Percentiles rank a stretch among this genome's conserved stretches.
Evolutionary conservation across 2,797 vertebrate genomes (phyloP).

Genomic region (Iguana delicatissima): DNA sequence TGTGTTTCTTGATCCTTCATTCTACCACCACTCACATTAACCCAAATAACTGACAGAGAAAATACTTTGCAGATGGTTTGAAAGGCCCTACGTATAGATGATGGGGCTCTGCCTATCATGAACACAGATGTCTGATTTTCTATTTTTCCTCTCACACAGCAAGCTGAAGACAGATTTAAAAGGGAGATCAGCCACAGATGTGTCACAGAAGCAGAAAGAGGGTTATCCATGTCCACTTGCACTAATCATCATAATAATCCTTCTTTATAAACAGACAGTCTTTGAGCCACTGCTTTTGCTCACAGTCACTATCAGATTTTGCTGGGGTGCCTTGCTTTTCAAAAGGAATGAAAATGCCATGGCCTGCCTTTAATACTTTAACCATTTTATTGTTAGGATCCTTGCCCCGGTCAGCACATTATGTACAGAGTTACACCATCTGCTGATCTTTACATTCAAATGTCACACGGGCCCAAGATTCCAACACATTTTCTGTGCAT

Average conservation of each 20-base stretch:
- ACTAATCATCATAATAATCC: constrained; percentile 65
- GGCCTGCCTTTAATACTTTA: constrained; percentile 18
- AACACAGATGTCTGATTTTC: constrained; percentile 49
- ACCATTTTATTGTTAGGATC: constrained; percentile 5
- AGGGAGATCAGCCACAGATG: constrained; percentile 62
- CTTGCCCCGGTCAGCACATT: constrained; percentile 13
- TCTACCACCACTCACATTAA: neutral
- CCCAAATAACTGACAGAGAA: constrained; percentile 6
- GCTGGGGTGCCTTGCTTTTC: constrained; percentile 30
- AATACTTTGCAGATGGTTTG: constrained; percentile 26
- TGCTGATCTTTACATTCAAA: neutral
- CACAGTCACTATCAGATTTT: constrained; percentile 15
- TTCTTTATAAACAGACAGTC: constrained; percentile 40
- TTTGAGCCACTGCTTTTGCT: constrained; percentile 39
- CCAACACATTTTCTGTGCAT: neutral
- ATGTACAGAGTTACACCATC: neutral
- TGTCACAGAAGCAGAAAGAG: constrained; percentile 61
- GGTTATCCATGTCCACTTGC: constrained; percentile 65
- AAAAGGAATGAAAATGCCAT: neutral
- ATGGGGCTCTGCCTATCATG: constrained; percentile 43
- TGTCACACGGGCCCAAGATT: neutral
- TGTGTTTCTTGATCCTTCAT: constrained; percentile 18
- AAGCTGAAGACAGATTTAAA: constrained; percentile 65
- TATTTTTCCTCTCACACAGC: constrained; percentile 55
- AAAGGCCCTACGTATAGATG: constrained; percentile 33